phyloP scores from a whole-genome alignment of 2,797 vertebrate species.

The Peromyscus aztecus region DNA sequence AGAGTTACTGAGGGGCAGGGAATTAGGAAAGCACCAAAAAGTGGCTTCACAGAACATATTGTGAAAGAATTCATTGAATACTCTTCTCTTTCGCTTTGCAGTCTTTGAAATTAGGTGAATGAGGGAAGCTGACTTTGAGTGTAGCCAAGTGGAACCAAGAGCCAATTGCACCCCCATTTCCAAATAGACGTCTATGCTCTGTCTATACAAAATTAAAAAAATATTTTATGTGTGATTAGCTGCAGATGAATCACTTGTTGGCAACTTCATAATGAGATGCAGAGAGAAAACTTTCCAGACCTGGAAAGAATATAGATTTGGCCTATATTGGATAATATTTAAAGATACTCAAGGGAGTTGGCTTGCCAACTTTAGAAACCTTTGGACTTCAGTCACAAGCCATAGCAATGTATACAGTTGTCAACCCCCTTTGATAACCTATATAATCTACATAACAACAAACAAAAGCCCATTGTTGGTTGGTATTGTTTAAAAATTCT shows the following conservation, averaged over 20 bases:
- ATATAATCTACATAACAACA: neutral
- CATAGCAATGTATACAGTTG: neutral
- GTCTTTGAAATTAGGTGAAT: neutral
- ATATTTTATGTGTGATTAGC: slow-evolving; percentile 22
- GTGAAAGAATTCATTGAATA: slow-evolving; percentile 54
- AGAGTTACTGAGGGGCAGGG: slow-evolving; percentile 33
- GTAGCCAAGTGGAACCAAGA: neutral
- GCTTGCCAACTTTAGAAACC: neutral
- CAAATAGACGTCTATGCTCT: slow-evolving; percentile 9
- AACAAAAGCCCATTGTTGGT: neutral
- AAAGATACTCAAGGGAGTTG: neutral
- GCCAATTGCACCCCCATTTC: neutral
- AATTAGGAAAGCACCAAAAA: slow-evolving; percentile 40
- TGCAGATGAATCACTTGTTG: slow-evolving; percentile 29
- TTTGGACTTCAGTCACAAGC: slow-evolving; percentile 1
- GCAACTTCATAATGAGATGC: slow-evolving; percentile 1
- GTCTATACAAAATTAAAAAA: neutral
- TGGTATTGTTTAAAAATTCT: slow-evolving; percentile 7
- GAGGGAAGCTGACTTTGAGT: slow-evolving; percentile 15
- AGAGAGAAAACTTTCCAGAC: slow-evolving; percentile 11
- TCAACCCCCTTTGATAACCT: neutral
- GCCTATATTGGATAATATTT: neutral
- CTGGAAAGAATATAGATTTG: neutral
- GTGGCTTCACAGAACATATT: neutral
- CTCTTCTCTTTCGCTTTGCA: slow-evolving; percentile 41